Evolutionary conservation across 1,140 invertebrate species (phyloP).

Genomic region (Aphaenogaster floridana): DNA sequence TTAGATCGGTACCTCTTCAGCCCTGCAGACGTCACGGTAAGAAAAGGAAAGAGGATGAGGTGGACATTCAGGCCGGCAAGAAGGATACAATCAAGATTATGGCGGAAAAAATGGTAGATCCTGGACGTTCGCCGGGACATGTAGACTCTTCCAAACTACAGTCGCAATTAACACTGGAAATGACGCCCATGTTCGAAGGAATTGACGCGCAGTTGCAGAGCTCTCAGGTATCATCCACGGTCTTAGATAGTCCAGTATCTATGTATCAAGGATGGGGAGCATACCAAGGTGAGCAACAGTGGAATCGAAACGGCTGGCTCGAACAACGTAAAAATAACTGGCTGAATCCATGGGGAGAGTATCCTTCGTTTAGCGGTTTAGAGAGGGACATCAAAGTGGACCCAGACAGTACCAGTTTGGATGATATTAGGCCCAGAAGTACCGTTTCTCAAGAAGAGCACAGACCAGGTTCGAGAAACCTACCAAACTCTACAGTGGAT

Average conservation of each 20-base stretch:
- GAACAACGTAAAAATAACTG: conserved; percentile 84
- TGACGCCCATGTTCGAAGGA: conserved; percentile 92
- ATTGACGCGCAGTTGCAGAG: conserved; percentile 93
- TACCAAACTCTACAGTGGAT: conserved; percentile 79
- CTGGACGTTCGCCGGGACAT: conserved; percentile 74
- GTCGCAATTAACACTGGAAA: conserved; percentile 87
- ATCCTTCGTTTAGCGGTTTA: conserved; percentile 80
- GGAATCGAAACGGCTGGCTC: conserved; percentile 82
- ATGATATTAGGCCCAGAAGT: conserved; percentile 83
- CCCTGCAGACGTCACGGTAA: conserved; percentile 93
- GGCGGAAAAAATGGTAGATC: conserved; percentile 78
- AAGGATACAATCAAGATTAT: conserved; percentile 81
- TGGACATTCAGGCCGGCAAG: conserved; percentile 85
- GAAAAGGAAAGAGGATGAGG: conserved; percentile 91
- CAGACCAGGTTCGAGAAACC: conserved; percentile 80
- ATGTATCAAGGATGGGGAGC: conserved; percentile 87
- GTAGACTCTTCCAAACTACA: conserved; percentile 80
- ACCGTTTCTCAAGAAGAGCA: conserved; percentile 84
- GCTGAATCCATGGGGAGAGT: conserved; percentile 88
- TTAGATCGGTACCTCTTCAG: conserved; percentile 93
- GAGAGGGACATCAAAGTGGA: conserved; percentile 88
- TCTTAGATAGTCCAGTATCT: conserved; percentile 90
- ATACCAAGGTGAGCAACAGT: conserved; percentile 83
- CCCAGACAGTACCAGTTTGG: conserved; percentile 89
- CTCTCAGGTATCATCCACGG: conserved; percentile 93